Base-by-base conservation (phyloP, 2,888 invertebrate species). In the Cephonodes hylas region DNA sequence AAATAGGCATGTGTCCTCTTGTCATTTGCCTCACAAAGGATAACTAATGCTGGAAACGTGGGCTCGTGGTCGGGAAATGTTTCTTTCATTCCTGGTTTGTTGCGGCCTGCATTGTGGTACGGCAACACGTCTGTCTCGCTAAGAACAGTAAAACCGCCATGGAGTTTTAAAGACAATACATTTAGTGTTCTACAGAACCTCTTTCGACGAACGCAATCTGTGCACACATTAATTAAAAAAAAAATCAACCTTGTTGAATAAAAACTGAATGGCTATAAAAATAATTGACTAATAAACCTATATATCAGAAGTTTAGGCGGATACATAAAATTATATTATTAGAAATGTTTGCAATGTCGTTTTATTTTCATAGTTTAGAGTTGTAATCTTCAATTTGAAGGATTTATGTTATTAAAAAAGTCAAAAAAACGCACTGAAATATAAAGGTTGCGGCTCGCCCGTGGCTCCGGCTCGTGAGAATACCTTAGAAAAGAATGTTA, bases 11-110 rank as follows among this genome's bases (percentile, higher is more conserved):
- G 15, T 25, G 27, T 53, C 53, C 53, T 31, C 53, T 53, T 53
- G 53, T 53, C 53, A 53, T 53, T 53, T 53, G 53, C 53, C 53
- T 53, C 31, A 53, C 53, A 53, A 53, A 53, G 20, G 53, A 53
- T 31, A 53, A 53, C 53, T 31, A 31, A 53, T 53, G 27, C 27
- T 10, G 53, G 23, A 45, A 31, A 48, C 25, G 31, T 27, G 3
- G 18, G 18, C 53, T 15, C 18, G 15, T n/a, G 22, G 22, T 53
- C 10, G 31, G 15, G 31, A 31, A 53, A 53, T 53, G 53, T 53
- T 53, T 27, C 53, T 53, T 53, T 53, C 31, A 53, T 31, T 53
- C 27, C 18, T 53, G 53, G 18, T 15, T 10, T 31, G 31, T 3
- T 1, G 18, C 18, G 5, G 27, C 23, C 23, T 53, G 53, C 10